A percentile compares a stretch with the other conserved stretches of the same genome.
Conservation (phyloP, 2,797 vertebrate species). For the Mormyrops attenuatus region DNA sequence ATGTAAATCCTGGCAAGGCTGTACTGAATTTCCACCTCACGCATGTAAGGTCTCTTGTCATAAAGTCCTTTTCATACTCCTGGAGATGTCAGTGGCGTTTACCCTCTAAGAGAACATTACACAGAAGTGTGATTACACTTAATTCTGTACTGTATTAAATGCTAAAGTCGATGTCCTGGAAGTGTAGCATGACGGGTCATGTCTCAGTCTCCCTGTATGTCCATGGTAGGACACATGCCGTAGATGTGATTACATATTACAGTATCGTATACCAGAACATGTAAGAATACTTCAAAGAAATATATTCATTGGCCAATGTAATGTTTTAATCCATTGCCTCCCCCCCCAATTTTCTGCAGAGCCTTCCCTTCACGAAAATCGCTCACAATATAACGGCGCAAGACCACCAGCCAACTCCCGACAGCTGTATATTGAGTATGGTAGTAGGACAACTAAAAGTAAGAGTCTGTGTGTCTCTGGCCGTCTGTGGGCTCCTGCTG, state of each 20-base stretch:
- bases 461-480: slow-evolving; percentile 42
- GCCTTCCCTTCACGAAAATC: slow-evolving; percentile 97
- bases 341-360: slow-evolving; percentile 59
- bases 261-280: neutral
- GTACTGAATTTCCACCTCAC: neutral
- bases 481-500: neutral
- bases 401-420: slow-evolving; percentile 97
- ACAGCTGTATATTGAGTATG: slow-evolving; percentile 97
- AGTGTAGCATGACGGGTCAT: neutral
- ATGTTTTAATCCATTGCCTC: neutral
- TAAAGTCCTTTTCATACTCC: neutral
- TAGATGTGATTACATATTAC: neutral
- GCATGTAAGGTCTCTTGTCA: neutral
- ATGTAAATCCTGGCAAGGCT: neutral
- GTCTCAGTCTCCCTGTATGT: neutral
- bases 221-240: neutral
- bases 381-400: slow-evolving; percentile 96
- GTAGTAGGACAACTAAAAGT: slow-evolving; percentile 98
- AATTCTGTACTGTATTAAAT: neutral
- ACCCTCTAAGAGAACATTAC: neutral
- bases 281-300: neutral
- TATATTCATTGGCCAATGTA: neutral
- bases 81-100: neutral
- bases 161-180: neutral
- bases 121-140: neutral